Conservation (phyloP, 2,113 vertebrate genomes). For the Spea multiplicata region DNA sequence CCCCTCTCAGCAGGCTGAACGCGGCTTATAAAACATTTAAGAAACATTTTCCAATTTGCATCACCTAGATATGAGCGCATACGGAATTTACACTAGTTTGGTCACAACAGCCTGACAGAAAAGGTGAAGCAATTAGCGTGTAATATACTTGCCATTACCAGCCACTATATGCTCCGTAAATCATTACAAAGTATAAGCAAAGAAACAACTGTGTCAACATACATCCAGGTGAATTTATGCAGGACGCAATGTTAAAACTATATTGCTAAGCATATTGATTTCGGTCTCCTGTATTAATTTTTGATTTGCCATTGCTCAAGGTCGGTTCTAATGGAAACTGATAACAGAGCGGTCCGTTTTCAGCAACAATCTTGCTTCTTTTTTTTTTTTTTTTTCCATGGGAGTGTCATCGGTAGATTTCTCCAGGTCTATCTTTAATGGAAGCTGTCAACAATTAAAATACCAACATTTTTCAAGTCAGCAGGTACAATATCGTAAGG, state of each 20-base stretch:
- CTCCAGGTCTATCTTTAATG: conserved; percentile 7
- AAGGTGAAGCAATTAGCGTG: conserved; percentile 38
- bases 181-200: conserved; percentile 6
- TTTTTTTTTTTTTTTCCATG: not conserved
- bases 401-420: conserved; percentile 14
- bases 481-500: conserved; percentile 26
- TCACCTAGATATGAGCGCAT: not conserved
- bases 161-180: conserved; percentile 3
- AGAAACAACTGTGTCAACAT: conserved; percentile 6
- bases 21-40: conserved; percentile 32
- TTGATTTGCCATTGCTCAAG: conserved; percentile 40
- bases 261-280: conserved; percentile 29
- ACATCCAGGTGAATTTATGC: not conserved
- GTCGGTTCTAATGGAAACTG: conserved; percentile 32
- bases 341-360: conserved; percentile 2
- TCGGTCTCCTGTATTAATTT: conserved; percentile 22
- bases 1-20: not conserved
- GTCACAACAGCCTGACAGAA: not conserved
- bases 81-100: not conserved
- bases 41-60: conserved; percentile 11
- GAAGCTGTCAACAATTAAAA: conserved; percentile 44
- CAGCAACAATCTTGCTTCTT: not conserved
- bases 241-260: not conserved
- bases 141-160: not conserved
- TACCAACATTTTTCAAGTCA: conserved; percentile 43